Evolutionary conservation across 1,140 invertebrate species (phyloP), one percentile per base, ranked within the genome.

Genomic region (Heliothis subflexa): DNA sequence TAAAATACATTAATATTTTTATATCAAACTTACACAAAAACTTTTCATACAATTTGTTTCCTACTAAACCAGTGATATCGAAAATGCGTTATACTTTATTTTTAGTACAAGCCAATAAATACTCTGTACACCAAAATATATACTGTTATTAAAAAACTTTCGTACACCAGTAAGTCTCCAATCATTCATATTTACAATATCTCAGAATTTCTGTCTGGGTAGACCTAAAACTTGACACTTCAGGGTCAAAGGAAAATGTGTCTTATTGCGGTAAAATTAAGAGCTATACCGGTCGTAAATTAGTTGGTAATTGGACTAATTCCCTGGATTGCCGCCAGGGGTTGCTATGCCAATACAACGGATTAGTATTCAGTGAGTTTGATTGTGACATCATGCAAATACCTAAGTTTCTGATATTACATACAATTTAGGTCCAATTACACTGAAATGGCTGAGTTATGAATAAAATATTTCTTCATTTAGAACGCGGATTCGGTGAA

Each of bases 181-280:
- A 61, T 40, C 28, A 62, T 62, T 62, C 59, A 62, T 62, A 40
- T 62, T 62, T 62, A 33, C 59, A 62, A 40, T 40, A 5, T 61
- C 21, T 14, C 12, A 4, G 4, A 61, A 61, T 61, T 62, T 2
- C 59, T 16, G 13, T n/a, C 18, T 40, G 9, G 3, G 5, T 40
- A 40, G 9, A 40, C 9, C 5, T n/a, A 40, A 40, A 40, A n/a
- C 14, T 62, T 62, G 0, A 1, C 2, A 7, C 59, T n/a, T 2
- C 1, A 7, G 5, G 40, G 33, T 40, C 33, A 62, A n/a, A 40
- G 28, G 28, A 62, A 62, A 62, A 62, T 25, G 14, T n/a, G n/a
- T 11, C 59, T 40, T 62, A 40, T n/a, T n/a, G 7, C 33, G 4
- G n/a, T 7, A 2, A 0, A 5, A 40, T 40, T 62, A 62, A 62